Conservation (phyloP, 2,113 vertebrate genomes). For the Rhinolophus ferrumequinum region DNA sequence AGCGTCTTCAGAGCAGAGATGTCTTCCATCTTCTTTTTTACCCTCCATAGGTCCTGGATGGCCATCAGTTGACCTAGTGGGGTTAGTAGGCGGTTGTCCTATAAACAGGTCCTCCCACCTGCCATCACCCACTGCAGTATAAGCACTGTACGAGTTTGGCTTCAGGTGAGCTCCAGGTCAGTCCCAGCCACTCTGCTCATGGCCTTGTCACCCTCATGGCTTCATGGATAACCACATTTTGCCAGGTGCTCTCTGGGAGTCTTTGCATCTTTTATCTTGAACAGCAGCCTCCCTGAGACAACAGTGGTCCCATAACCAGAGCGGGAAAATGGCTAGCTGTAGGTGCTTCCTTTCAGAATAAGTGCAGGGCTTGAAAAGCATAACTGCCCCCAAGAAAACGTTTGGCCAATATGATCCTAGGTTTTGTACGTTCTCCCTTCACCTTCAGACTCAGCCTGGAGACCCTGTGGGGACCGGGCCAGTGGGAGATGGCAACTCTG, state of each 20-base stretch:
- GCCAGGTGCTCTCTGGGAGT: neutral
- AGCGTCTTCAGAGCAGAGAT: no score
- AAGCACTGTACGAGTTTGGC: no score
- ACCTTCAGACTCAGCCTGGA: rapidly evolving
- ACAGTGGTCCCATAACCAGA: rapidly evolving
- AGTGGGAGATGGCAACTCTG: rapidly evolving
- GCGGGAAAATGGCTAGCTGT: neutral
- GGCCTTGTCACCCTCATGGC: rapidly evolving
- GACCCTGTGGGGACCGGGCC: rapidly evolving
- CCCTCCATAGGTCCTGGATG: rapidly evolving
- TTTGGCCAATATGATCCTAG: neutral
- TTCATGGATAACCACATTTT: neutral
- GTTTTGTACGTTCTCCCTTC: neutral
- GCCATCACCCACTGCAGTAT: neutral
- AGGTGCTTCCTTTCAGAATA: neutral
- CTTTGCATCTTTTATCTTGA: neutral
- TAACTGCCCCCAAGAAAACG: neutral
- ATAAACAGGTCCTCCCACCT: neutral
- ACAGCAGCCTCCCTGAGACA: no score
- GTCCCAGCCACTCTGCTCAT: rapidly evolving
- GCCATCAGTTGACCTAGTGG: neutral
- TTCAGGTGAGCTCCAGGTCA: rapidly evolving
- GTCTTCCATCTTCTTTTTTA: neutral
- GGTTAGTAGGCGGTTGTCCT: neutral
- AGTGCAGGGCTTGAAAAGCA: neutral